These are phyloP conservation scores for Marmota flaviventris DNA, from an alignment of 2,113 vertebrate genomes.

Conservation along the genomic window DNA sequence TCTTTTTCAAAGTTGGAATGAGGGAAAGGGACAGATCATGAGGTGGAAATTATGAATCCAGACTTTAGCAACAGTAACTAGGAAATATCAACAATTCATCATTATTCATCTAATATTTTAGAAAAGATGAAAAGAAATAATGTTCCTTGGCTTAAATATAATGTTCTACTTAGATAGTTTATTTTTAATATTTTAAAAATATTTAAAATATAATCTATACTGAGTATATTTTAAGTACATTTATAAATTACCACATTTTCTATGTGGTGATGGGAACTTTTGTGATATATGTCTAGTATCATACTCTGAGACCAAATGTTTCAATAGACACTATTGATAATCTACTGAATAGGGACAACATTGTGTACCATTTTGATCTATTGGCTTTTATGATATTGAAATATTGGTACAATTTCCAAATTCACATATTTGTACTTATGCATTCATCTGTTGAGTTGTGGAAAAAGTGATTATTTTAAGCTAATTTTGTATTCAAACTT, in stretches of 20 bases:
- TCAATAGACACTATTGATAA: neutral
- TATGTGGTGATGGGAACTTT: neutral
- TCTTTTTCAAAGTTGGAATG: neutral
- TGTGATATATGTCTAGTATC: neutral
- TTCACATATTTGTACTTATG: neutral
- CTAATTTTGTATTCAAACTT: neutral
- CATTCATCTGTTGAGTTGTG: neutral
- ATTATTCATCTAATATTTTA: neutral
- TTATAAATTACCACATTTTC: slow-evolving; percentile 10
- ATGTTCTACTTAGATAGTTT: neutral
- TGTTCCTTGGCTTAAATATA: neutral
- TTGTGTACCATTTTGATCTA: neutral
- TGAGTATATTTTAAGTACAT: neutral
- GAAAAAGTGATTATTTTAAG: neutral
- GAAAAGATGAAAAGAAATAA: neutral
- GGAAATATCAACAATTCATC: neutral
- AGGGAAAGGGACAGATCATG: neutral
- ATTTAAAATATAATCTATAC: neutral
- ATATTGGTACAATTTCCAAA: neutral
- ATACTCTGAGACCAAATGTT: neutral
- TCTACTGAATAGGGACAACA: neutral
- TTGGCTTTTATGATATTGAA: slow-evolving; percentile 19
- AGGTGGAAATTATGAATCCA: neutral
- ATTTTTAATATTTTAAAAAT: neutral
- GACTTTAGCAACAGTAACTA: neutral